Evolutionary conservation across 2,113 vertebrate genomes (phyloP).

Genomic region (Enhydra lutris): DNA sequence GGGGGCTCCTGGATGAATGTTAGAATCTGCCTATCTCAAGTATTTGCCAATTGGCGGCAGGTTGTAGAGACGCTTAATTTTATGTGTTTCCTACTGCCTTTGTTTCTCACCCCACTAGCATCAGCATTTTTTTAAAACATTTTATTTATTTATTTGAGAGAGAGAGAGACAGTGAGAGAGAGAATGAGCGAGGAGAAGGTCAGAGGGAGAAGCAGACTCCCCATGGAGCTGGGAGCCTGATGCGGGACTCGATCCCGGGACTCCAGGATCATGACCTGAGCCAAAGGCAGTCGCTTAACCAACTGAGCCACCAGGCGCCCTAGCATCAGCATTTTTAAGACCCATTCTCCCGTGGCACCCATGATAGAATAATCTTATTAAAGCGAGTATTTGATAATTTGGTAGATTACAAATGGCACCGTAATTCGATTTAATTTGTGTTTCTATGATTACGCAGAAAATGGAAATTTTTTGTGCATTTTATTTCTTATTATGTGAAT

Average conservation of each 20-base stretch:
- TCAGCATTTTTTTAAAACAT: not conserved
- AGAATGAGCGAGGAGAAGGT: too few species aligned
- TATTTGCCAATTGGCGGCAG: not conserved
- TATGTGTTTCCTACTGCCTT: not conserved
- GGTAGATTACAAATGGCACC: not conserved
- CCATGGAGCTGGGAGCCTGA: too few species aligned
- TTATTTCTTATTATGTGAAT: not conserved
- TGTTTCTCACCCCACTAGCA: not conserved
- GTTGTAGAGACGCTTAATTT: not conserved
- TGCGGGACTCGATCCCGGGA: too few species aligned
- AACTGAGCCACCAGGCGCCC: too few species aligned
- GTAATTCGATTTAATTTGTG: not conserved
- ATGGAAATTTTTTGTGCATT: not conserved
- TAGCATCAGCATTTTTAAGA: not conserved
- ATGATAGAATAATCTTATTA: not conserved
- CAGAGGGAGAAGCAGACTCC: too few species aligned
- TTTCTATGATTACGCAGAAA: not conserved
- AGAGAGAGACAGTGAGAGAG: too few species aligned
- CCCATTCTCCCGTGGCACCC: not conserved
- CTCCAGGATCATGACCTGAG: too few species aligned
- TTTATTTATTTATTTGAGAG: too few species aligned
- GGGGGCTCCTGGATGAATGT: not conserved
- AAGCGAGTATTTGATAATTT: not conserved
- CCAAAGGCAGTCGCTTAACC: too few species aligned
- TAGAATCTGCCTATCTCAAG: not conserved